phyloP scores from a whole-genome alignment of 2,888 invertebrate species.

The Agrilus cyanescens region DNA sequence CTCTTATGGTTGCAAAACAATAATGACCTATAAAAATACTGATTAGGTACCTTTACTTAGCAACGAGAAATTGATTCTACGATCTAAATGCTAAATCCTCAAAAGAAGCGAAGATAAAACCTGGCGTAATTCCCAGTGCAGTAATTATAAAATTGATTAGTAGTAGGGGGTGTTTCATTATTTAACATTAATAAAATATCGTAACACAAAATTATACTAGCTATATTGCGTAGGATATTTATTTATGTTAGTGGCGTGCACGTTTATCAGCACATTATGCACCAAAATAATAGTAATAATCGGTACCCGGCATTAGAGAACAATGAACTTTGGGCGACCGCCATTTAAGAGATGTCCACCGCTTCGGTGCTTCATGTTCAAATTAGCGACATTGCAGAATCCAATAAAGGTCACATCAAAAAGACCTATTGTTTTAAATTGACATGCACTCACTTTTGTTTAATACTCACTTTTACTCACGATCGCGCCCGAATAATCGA shows the following conservation, averaged over 20 bases:
- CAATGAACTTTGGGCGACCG: slow-evolving; percentile 45
- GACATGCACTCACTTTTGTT: slow-evolving; percentile 12
- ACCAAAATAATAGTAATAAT: slow-evolving; percentile 15
- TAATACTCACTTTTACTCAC: slow-evolving; percentile 11
- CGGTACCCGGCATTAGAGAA: slow-evolving; percentile 33
- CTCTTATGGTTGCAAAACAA: too few relatives aligned
- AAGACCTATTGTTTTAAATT: slow-evolving; percentile 22
- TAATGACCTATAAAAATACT: too few relatives aligned
- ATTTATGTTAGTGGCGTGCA: too few relatives aligned
- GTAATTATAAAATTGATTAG: slow-evolving; percentile 33
- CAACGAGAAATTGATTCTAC: too few relatives aligned
- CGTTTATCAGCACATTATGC: too few relatives aligned
- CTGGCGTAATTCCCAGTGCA: slow-evolving; percentile 12
- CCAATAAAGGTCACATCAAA: slow-evolving; percentile 27
- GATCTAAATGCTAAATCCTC: neutral
- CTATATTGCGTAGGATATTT: too few relatives aligned
- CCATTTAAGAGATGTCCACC: slow-evolving; percentile 41
- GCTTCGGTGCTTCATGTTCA: slow-evolving; percentile 36
- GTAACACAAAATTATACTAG: too few relatives aligned
- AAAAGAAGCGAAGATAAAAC: slow-evolving; percentile 11
- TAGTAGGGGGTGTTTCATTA: slow-evolving; percentile 18
- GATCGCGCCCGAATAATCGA: slow-evolving; percentile 4
- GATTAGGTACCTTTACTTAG: too few relatives aligned
- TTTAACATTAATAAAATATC: too few relatives aligned
- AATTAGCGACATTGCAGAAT: slow-evolving; percentile 31